Percentiles rank a stretch among this genome's conserved stretches.
phyloP scores from a whole-genome alignment of 2,797 vertebrate genomes.

The Microctenopoma stevenorrisi region DNA sequence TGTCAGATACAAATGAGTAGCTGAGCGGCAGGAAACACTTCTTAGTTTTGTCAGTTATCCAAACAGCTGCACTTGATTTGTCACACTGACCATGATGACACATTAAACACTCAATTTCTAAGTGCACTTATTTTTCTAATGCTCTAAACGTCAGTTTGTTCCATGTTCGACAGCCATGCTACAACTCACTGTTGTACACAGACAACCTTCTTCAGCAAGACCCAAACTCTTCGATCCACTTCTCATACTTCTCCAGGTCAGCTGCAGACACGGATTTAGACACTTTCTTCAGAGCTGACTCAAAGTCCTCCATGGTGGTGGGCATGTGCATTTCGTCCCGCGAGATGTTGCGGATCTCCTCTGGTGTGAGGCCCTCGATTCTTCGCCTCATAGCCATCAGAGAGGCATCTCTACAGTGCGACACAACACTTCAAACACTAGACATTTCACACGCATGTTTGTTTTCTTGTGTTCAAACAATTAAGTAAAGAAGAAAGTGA shows the following conservation, averaged over 20 bases:
- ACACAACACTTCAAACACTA: background rate
- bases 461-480: too few species aligned
- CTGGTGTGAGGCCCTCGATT: constrained; percentile 95
- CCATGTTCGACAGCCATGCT: background rate
- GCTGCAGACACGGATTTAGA: constrained; percentile 95
- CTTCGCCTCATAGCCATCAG: constrained; percentile 98
- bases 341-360: constrained; percentile 97
- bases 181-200: background rate
- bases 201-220: constrained; percentile 86
- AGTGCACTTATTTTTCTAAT: constrained; percentile 3
- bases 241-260: constrained; percentile 97
- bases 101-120: background rate
- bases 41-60: constrained; percentile 5
- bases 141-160: background rate
- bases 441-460: background rate
- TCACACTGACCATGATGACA: background rate
- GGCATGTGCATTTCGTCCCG: constrained; percentile 99
- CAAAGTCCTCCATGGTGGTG: constrained; percentile 98
- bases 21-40: background rate
- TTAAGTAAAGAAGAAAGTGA: too few species aligned
- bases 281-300: constrained; percentile 94
- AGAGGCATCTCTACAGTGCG: constrained; percentile 89
- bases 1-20: background rate
- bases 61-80: background rate
- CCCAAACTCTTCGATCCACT: constrained; percentile 98